phyloP scores from a whole-genome alignment of 2,888 invertebrate species.

The Smittia sp. region DNA sequence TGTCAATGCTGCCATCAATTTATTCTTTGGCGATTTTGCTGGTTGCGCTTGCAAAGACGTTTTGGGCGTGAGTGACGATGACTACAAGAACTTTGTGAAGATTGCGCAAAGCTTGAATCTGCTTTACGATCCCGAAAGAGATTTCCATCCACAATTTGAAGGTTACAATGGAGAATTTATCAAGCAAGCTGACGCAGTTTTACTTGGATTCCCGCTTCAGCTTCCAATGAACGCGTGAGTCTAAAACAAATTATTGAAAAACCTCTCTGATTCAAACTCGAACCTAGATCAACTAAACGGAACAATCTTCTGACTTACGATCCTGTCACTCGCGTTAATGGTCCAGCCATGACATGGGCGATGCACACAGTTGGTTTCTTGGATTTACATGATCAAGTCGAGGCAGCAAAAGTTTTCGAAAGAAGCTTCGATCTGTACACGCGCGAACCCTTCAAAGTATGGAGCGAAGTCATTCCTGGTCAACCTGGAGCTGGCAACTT shows the following conservation, averaged over 20 bases:
- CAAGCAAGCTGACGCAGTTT: conserved; percentile 61
- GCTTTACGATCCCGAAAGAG: conserved; percentile 54
- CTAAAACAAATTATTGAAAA: neutral
- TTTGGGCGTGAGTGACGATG: conserved; percentile 46
- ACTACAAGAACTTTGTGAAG: conserved; percentile 55
- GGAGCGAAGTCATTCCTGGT: conserved; percentile 59
- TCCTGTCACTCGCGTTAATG: conserved; percentile 56
- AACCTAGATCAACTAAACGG: conserved; percentile 53
- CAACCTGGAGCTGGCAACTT: conserved; percentile 60
- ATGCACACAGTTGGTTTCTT: conserved; percentile 61
- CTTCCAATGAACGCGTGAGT: conserved; percentile 57
- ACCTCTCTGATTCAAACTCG: neutral
- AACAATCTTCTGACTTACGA: conserved; percentile 61
- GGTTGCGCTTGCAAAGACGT: conserved; percentile 41
- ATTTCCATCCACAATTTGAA: conserved; percentile 61
- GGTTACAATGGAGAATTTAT: conserved; percentile 56
- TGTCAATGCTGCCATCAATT: conserved; percentile 37
- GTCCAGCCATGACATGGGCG: conserved; percentile 64
- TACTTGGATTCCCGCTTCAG: conserved; percentile 59
- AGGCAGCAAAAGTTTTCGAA: conserved; percentile 56
- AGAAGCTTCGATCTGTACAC: conserved; percentile 58
- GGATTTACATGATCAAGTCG: conserved; percentile 51
- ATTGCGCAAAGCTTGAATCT: conserved; percentile 58
- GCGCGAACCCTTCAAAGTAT: conserved; percentile 61
- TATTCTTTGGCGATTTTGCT: conserved; percentile 42